phyloP scores from a whole-genome alignment of 2,888 invertebrate species.

The Melitaea athalia region DNA sequence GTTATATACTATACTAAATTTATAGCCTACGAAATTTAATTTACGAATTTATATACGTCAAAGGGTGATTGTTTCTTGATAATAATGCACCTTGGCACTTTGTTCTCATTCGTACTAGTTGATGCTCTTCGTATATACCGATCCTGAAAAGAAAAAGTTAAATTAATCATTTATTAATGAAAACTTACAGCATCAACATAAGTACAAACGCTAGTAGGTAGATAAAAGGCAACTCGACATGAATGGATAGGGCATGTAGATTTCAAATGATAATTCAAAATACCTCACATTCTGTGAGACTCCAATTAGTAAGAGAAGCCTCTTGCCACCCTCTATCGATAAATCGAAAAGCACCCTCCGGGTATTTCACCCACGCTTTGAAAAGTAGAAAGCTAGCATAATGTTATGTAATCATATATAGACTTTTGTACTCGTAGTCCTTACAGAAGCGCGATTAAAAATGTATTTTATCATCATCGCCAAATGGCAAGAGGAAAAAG shows the following conservation, averaged over 20 bases:
- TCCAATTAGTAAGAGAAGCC: conserved; percentile 57
- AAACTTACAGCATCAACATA: conserved; percentile 10
- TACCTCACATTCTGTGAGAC: conserved; percentile 49
- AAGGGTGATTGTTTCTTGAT: conserved; percentile 55
- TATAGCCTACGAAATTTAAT: conserved; percentile 47
- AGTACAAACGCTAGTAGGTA: conserved; percentile 16
- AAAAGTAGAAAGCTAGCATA: conserved; percentile 32
- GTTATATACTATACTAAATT: conserved; percentile 58
- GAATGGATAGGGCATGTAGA: conserved; percentile 30
- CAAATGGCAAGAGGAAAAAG: not conserved
- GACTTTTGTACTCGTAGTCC: conserved; percentile 7
- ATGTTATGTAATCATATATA: conserved; percentile 20
- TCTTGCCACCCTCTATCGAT: conserved; percentile 51
- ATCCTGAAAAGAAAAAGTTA: conserved; percentile 64
- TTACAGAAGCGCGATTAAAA: conserved; percentile 3
- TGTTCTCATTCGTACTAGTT: conserved; percentile 62
- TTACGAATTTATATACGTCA: conserved; percentile 45
- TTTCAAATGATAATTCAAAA: conserved; percentile 47
- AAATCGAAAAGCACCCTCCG: conserved; percentile 51
- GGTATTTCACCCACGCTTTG: conserved; percentile 45
- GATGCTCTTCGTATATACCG: conserved; percentile 68
- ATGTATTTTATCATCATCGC: not conserved
- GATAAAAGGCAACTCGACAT: conserved; percentile 54
- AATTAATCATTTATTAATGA: conserved; percentile 25
- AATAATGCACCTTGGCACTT: conserved; percentile 63